Evolutionary conservation across 2,113 vertebrate species (phyloP), one percentile per base, ranked within the genome.

Genomic region (Hippotragus niger): DNA sequence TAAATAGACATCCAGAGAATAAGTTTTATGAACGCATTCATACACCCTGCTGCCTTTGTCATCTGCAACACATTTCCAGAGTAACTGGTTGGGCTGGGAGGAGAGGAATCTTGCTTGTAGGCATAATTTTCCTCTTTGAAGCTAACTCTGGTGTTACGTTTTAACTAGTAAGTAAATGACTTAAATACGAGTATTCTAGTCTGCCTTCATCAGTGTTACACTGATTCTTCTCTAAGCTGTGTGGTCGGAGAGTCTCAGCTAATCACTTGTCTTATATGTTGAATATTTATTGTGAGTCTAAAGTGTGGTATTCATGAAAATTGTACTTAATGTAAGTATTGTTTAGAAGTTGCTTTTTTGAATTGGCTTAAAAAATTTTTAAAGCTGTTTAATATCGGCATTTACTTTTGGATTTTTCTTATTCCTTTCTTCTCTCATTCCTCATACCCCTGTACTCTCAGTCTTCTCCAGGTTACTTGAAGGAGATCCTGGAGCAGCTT

Each of bases 401-500:
- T 76, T 82, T 91, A 74, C 71, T 90, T 95, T 36, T 78, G 17
- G 10, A 84, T 89, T 96, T 97, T 33, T 91, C 12, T 83, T 64
- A 52, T 81, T 67, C 45, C 50, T 85, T 31, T 16, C 10, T 33
- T 90, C n/a, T 94, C 8, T 78, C 23, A 40, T 89, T 82, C 25
- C 74, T 93, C 47, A 94, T 2, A 27, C 71, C 8, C 3, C 80
- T 82, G 91, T 64, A 91, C 0, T 64, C 0, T 78, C 96, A 99
- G 99, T 99, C 99, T 97, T 99, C 99, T 94, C 99, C 99, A 94
- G 98, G 99, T 96, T 99, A 99, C 97, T 98, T 99, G 98, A 99
- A 99, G 97, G 99, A 99, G 95, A 99, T 99, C 92, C 98, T 99
- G 11, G 99, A 99, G 89, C 99, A 99, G 98, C 99, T 99, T 85